These are phyloP conservation scores for Trinectes maculatus DNA, from an alignment of 2,113 vertebrate species.

Conservation along the genomic window DNA sequence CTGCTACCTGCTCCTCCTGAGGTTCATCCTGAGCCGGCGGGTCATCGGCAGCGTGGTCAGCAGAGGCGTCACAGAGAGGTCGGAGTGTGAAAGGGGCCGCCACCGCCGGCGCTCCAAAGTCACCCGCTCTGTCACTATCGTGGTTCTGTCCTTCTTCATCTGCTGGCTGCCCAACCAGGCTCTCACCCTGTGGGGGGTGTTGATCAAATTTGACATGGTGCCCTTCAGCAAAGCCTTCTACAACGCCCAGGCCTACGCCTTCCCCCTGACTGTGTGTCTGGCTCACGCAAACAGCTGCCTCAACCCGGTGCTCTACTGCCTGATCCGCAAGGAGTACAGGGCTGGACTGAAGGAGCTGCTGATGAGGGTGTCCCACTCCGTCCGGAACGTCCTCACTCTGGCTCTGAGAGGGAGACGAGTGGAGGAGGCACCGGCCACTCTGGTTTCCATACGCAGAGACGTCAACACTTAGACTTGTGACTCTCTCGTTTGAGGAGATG, in stretches of 20 bases:
- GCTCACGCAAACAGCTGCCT: slow-evolving; percentile 86
- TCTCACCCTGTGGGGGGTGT: slow-evolving; percentile 83
- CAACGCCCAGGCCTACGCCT: slow-evolving; percentile 83
- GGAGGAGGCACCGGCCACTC: slow-evolving; percentile 64
- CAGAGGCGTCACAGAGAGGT: slow-evolving; percentile 44
- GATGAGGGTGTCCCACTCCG: slow-evolving; percentile 68
- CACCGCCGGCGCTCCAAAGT: slow-evolving; percentile 79
- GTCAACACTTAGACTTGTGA: slow-evolving; percentile 66
- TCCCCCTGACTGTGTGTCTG: slow-evolving; percentile 83
- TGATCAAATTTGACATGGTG: slow-evolving; percentile 84
- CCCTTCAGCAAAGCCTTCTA: slow-evolving; percentile 85
- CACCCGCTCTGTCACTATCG: slow-evolving; percentile 81
- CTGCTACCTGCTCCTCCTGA: slow-evolving; percentile 84
- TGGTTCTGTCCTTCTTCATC: slow-evolving; percentile 84
- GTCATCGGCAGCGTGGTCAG: slow-evolving; percentile 49
- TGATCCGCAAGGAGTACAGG: slow-evolving; percentile 82
- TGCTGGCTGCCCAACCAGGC: slow-evolving; percentile 88
- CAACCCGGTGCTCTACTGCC: slow-evolving; percentile 86
- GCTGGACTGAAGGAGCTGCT: slow-evolving; percentile 79
- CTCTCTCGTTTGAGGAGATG: background rate
- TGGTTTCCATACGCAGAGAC: slow-evolving; percentile 69
- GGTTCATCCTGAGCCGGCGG: slow-evolving; percentile 77
- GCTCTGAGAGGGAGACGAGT: slow-evolving; percentile 67
- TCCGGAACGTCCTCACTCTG: slow-evolving; percentile 56
- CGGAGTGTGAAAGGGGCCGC: slow-evolving; percentile 71